Conservation (phyloP, 2,797 vertebrate genomes). For the Poeciliopsis infans region DNA sequence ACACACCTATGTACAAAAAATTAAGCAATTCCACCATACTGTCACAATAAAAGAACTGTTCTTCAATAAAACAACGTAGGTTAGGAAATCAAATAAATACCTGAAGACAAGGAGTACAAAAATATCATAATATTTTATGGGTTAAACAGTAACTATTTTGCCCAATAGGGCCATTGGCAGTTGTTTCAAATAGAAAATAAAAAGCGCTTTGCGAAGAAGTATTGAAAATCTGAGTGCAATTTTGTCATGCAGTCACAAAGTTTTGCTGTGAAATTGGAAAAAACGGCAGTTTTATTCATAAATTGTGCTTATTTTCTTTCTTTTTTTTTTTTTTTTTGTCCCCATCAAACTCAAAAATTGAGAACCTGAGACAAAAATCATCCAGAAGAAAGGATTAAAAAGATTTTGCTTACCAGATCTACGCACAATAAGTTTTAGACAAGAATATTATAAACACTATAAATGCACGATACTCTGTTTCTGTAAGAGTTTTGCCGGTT, state of each 20-base stretch:
- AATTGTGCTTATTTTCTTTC: slow-evolving; percentile 67
- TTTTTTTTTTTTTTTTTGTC: slow-evolving; percentile 27
- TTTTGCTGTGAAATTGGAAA: slow-evolving; percentile 20
- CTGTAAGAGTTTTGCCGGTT: slow-evolving; percentile 43
- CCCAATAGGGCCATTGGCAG: slow-evolving; percentile 76
- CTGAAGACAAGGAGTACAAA: slow-evolving; percentile 73
- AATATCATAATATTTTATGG: slow-evolving; percentile 68
- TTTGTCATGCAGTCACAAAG: slow-evolving; percentile 53
- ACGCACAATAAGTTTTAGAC: slow-evolving; percentile 19
- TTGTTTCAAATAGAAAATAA: slow-evolving; percentile 36
- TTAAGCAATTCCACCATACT: slow-evolving; percentile 35
- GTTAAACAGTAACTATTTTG: slow-evolving; percentile 51
- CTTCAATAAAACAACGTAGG: slow-evolving; percentile 42
- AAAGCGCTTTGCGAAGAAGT: slow-evolving; percentile 40
- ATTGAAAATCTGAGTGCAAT: slow-evolving; percentile 68
- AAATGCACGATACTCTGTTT: slow-evolving; percentile 36
- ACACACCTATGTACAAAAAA: slow-evolving; percentile 73
- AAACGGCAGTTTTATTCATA: slow-evolving; percentile 64
- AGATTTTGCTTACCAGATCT: slow-evolving; percentile 49
- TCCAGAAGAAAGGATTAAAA: slow-evolving; percentile 58
- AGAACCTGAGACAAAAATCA: slow-evolving; percentile 70
- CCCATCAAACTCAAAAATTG: slow-evolving; percentile 41
- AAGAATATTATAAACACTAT: slow-evolving; percentile 35
- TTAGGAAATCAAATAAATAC: slow-evolving; percentile 62
- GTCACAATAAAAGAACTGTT: slow-evolving; percentile 35